These are phyloP conservation scores for Platysteira castanea DNA, from an alignment of 2,113 vertebrate genomes.

Conservation along the genomic window DNA sequence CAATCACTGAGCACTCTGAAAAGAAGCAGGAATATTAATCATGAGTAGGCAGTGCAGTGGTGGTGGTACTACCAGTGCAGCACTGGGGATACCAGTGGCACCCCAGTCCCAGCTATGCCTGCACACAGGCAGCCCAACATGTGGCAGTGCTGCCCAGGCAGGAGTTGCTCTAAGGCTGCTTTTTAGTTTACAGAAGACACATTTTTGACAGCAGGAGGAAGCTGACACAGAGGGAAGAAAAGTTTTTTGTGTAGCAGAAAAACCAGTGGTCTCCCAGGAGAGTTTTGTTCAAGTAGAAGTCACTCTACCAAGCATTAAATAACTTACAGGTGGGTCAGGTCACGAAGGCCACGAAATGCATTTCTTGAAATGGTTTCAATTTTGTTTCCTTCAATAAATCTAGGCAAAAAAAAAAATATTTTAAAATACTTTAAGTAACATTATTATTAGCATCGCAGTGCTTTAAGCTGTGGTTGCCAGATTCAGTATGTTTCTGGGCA, in stretches of 20 bases:
- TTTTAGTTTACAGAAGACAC: background rate
- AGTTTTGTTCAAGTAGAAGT: background rate
- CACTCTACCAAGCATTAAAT: background rate
- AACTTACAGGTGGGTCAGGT: constrained; percentile 95
- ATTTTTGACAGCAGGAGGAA: background rate
- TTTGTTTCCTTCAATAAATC: constrained; percentile 97
- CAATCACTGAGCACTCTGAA: background rate
- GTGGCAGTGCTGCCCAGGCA: background rate
- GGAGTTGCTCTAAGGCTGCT: background rate
- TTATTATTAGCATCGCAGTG: background rate
- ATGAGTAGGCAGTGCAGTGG: rapidly evolving
- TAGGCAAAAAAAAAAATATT: constrained; percentile 34
- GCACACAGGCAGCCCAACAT: background rate
- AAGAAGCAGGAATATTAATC: background rate
- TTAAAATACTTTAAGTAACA: background rate
- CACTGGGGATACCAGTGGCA: background rate
- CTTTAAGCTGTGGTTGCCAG: background rate
- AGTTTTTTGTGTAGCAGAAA: background rate
- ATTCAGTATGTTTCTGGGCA: background rate
- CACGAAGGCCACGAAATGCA: constrained; percentile 91
- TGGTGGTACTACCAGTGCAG: background rate
- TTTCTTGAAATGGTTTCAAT: constrained; percentile 90
- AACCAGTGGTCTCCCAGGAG: background rate
- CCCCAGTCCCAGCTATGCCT: background rate
- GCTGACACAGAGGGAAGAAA: background rate